Conservation (phyloP, 2,113 vertebrate species). For the Lepus timidus region DNA sequence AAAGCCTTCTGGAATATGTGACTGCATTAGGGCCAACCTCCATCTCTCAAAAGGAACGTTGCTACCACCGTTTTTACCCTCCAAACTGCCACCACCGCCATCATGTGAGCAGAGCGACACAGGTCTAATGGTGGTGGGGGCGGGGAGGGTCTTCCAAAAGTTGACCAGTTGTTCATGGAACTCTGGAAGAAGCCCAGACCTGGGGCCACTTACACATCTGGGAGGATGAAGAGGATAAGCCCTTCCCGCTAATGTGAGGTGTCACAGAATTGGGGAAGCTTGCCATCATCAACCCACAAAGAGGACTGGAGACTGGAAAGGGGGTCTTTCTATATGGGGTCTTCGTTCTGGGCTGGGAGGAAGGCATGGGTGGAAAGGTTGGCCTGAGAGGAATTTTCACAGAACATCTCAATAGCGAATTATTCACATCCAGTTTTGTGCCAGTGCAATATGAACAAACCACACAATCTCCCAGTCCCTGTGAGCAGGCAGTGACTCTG, state of each 20-base stretch:
- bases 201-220: not conserved
- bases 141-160: not conserved
- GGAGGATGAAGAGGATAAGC: not conserved
- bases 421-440: not conserved
- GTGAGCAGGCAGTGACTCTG: not conserved
- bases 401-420: not conserved
- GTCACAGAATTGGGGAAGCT: not conserved
- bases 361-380: not conserved
- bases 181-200: not conserved
- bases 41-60: conserved; percentile 15
- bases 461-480: not conserved
- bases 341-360: not conserved
- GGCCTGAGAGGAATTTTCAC: conserved; percentile 30
- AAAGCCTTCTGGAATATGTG: conserved; percentile 12
- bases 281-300: not conserved
- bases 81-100: not conserved
- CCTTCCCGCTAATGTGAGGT: not conserved
- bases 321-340: not conserved
- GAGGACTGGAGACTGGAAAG: conserved; percentile 27
- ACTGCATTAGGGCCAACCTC: conserved; percentile 23
- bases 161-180: not conserved
- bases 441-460: not conserved
- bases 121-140: not conserved
- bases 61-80: not conserved
- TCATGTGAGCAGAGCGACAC: not conserved